These are phyloP conservation scores for Anaspis maculata DNA, from an alignment of 2,888 invertebrate genomes.

Conservation along the genomic window DNA sequence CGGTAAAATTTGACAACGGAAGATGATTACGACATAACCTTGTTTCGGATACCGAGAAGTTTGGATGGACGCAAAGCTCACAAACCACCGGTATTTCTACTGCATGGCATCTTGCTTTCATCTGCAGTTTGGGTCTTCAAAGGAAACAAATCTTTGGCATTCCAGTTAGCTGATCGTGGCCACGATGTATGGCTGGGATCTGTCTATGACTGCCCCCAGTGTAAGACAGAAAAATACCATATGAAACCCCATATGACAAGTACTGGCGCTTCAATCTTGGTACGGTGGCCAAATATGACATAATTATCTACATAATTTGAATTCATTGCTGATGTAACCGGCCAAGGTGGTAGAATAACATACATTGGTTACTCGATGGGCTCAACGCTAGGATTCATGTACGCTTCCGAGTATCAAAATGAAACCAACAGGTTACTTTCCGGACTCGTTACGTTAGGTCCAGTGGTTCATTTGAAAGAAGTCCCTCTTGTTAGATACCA, in stretches of 20 bases:
- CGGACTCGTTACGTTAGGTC: not conserved
- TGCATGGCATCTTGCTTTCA: not conserved
- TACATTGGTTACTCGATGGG: slow-evolving; percentile 1
- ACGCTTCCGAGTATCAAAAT: not conserved
- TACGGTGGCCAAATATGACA: not conserved
- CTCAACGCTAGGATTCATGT: not conserved
- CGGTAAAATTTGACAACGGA: not conserved
- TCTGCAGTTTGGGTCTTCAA: not conserved
- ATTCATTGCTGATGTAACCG: not conserved
- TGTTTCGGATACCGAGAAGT: not conserved
- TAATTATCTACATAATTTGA: not conserved
- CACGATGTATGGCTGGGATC: not conserved
- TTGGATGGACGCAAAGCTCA: not conserved
- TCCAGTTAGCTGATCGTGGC: not conserved
- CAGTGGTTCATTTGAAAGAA: slow-evolving; percentile 1
- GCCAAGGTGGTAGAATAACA: not conserved
- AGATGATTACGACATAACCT: not conserved
- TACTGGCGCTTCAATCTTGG: not conserved
- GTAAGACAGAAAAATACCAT: not conserved
- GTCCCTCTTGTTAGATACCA: too few species aligned
- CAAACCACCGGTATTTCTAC: not conserved
- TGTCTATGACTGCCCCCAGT: not conserved
- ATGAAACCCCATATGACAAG: not conserved
- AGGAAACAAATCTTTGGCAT: not conserved
- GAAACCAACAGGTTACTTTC: not conserved